Percentiles rank a stretch among this genome's conserved stretches.
These are phyloP conservation scores for Dryoscopus gambensis DNA, from an alignment of 2,113 vertebrate species.

Conservation along the genomic window DNA sequence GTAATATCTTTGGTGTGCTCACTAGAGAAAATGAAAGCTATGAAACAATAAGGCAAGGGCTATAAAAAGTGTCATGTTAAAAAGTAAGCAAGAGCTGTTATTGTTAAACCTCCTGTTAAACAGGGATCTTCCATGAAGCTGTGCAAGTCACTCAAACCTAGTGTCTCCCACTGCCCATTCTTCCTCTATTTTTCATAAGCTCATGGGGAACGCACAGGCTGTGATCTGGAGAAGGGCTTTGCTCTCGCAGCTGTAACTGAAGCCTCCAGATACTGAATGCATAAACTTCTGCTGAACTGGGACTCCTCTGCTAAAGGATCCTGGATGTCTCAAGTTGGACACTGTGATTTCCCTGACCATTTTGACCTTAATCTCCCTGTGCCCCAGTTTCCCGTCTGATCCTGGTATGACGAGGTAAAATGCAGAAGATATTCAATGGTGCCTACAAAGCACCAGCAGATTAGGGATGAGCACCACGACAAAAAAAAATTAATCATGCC, in stretches of 20 bases:
- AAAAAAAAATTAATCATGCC: neutral
- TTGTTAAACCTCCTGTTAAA: neutral
- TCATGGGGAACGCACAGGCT: neutral
- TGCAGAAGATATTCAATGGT: neutral
- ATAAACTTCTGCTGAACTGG: neutral
- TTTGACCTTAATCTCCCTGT: slow-evolving; percentile 31
- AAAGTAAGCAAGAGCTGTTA: neutral
- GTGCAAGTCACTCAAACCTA: neutral
- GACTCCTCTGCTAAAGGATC: neutral
- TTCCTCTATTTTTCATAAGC: neutral
- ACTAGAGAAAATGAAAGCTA: neutral
- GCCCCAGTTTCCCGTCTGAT: slow-evolving; percentile 1
- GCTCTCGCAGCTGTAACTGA: neutral
- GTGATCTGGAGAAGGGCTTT: neutral
- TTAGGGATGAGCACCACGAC: neutral
- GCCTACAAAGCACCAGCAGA: neutral
- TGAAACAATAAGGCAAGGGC: neutral
- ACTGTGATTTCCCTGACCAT: neutral
- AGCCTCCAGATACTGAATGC: neutral
- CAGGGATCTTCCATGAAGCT: neutral
- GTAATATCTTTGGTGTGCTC: neutral
- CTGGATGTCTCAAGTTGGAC: neutral
- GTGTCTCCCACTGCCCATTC: neutral
- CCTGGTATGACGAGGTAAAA: neutral
- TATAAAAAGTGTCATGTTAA: neutral